Evolutionary conservation across 1,140 invertebrate species (phyloP).

Genomic region (Acromyrmex charruanus): DNA sequence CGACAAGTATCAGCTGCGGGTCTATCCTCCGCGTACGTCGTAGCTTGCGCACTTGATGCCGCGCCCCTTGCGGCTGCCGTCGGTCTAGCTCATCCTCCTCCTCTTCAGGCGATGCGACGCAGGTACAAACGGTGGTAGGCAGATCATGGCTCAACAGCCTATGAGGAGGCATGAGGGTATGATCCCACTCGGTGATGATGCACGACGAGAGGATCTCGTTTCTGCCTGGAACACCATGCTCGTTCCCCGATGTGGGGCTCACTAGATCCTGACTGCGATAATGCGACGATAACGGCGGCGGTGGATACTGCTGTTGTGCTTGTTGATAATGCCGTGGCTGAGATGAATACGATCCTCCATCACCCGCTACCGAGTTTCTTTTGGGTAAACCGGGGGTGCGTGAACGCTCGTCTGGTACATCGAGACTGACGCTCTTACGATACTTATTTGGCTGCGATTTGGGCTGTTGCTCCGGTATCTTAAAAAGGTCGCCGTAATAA

Average conservation of each 20-base stretch:
- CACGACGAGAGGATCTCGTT: slow-evolving; percentile 83
- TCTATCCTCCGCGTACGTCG: slow-evolving; percentile 84
- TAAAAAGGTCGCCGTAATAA: slow-evolving; percentile 92
- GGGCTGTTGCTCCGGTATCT: slow-evolving; percentile 80
- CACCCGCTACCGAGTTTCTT: slow-evolving; percentile 89
- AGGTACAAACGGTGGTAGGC: slow-evolving; percentile 88
- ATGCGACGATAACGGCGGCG: slow-evolving; percentile 52
- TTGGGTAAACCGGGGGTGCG: slow-evolving; percentile 87
- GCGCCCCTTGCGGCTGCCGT: slow-evolving; percentile 86
- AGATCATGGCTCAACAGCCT: slow-evolving; percentile 84
- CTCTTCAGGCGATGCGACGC: slow-evolving; percentile 87
- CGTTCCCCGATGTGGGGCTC: slow-evolving; percentile 80
- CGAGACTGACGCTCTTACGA: slow-evolving; percentile 90
- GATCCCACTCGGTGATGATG: slow-evolving; percentile 86
- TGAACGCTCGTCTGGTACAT: slow-evolving; percentile 88
- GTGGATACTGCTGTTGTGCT: slow-evolving; percentile 35
- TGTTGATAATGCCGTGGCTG: slow-evolving; percentile 67
- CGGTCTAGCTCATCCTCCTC: slow-evolving; percentile 86
- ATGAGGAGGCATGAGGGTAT: slow-evolving; percentile 86
- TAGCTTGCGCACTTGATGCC: slow-evolving; percentile 83
- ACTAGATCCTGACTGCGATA: slow-evolving; percentile 74
- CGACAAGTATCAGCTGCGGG: slow-evolving; percentile 81
- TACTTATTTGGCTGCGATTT: slow-evolving; percentile 83
- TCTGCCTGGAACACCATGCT: slow-evolving; percentile 78
- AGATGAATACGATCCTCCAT: slow-evolving; percentile 86